These are phyloP conservation scores for Phlogophora meticulosa DNA, from an alignment of 2,888 invertebrate genomes.

Conservation along the genomic window DNA sequence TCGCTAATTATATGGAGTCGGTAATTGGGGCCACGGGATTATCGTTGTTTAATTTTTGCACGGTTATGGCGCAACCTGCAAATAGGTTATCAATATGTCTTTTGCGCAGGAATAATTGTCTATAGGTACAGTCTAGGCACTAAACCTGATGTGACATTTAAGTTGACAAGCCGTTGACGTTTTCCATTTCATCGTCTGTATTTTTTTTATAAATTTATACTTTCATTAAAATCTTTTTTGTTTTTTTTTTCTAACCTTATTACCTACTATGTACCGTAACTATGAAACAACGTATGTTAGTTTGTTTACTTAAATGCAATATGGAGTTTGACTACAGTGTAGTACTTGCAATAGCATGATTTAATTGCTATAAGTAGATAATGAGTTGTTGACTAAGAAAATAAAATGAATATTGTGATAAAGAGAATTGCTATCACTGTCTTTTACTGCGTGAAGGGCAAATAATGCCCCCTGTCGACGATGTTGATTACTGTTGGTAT, in stretches of 20 bases:
- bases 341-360: constrained; percentile 15
- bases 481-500: constrained; percentile 13
- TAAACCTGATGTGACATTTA: not conserved
- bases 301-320: not conserved
- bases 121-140: not conserved
- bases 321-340: not conserved
- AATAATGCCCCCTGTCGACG: constrained; percentile 31
- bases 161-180: not conserved
- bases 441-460: constrained; percentile 39
- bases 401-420: constrained; percentile 18
- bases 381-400: constrained; percentile 23
- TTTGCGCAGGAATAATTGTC: constrained; percentile 3
- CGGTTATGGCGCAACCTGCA: not conserved
- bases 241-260: too few relatives aligned
- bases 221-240: too few relatives aligned
- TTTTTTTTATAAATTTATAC: too few relatives aligned
- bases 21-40: constrained; percentile 14
- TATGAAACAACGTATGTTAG: not conserved
- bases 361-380: constrained; percentile 3
- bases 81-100: constrained; percentile 20
- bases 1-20: constrained; percentile 37
- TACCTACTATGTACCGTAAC: too few relatives aligned
- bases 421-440: constrained; percentile 11
- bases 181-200: too few relatives aligned
- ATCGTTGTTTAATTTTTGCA: constrained; percentile 23